phyloP scores from a whole-genome alignment of 2,888 invertebrate genomes.

The Ochropacha duplaris region DNA sequence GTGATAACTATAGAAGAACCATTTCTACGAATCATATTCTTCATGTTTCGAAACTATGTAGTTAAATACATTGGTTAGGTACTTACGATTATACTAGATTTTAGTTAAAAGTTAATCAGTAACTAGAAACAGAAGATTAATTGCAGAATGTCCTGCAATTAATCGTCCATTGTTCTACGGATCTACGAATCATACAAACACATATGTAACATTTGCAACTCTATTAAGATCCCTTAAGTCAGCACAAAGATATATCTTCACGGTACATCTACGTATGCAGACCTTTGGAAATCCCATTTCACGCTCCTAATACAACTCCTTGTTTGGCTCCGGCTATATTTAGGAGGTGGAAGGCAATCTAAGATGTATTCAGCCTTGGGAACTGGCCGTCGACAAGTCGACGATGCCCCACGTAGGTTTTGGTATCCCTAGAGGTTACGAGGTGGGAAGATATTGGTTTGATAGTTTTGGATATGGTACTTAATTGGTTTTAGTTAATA shows the following conservation, averaged over 20 bases:
- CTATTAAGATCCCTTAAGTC: slow-evolving; percentile 32
- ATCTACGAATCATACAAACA: background rate
- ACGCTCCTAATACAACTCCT: slow-evolving; percentile 67
- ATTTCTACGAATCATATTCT: too few species aligned
- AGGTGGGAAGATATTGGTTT: slow-evolving; percentile 31
- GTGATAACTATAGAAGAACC: too few species aligned
- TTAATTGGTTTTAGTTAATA: slow-evolving; percentile 3
- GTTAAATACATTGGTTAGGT: too few species aligned
- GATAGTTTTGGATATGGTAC: slow-evolving; percentile 39
- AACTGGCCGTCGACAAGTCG: slow-evolving; percentile 56
- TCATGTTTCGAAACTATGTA: too few species aligned
- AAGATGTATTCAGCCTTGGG: slow-evolving; percentile 74
- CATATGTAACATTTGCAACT: slow-evolving; percentile 15
- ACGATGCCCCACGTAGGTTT: slow-evolving; percentile 64
- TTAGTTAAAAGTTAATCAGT: background rate
- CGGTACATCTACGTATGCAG: slow-evolving; percentile 13
- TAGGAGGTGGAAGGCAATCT: slow-evolving; percentile 74
- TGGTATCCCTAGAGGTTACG: slow-evolving; percentile 64
- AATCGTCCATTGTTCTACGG: background rate
- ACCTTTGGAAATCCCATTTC: slow-evolving; percentile 59
- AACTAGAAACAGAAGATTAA: slow-evolving; percentile 9
- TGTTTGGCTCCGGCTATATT: slow-evolving; percentile 73
- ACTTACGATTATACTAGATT: too few species aligned
- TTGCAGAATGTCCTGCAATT: slow-evolving; percentile 1
- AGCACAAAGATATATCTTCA: slow-evolving; percentile 7